Base-by-base conservation (phyloP, 2,888 invertebrate genomes). In the Axea sp. region DNA sequence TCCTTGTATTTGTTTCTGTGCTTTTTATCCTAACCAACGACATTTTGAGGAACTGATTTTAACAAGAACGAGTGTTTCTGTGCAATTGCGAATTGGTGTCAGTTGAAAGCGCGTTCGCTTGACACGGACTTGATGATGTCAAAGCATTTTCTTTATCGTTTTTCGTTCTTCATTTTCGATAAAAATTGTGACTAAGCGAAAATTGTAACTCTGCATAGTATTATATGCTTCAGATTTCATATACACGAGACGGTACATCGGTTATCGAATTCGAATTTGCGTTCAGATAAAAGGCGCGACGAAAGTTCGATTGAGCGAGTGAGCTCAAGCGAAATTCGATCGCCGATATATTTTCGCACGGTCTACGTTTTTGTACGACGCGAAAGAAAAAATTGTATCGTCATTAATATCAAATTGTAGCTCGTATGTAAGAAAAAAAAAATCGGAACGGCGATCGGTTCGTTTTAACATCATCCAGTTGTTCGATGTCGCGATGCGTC, bases 11-110 rank as follows among this genome's bases (percentile, higher is more conserved):
- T 15, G 15, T 60, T 60, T 22, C 14, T 37, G n/a, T 19, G 45
- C 55, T 65, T 65, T 65, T 55, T 55, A 65, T 47, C 47, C 15
- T 9, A 4, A 47, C 28, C 14, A 53, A 43, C 37, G 55, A 65
- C 30, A 12, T 53, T 47, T 7, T 9, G 39, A 47, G 45, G 47
- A 55, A n/a, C 14, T 55, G 11, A 37, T 65, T 65, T 65, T 37
- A 55, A 45, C 43, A 8, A 43, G 33, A 41, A 51, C 26, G 30
- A 47, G 35, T 37, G 45, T 49, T 57, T 57, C 37, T 57, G 67
- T 68, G 67, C 67, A 68, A 68, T 67, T 55, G 35, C 45, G 45
- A 55, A 65, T 65, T 55, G 65, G 65, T 65, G 65, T 55, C 24
- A 55, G 65, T 55, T 35, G 8, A 17, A 35, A 11, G 8, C 45